phyloP scores from a whole-genome alignment of 1,140 invertebrate species.

The Drosophila simulans region DNA sequence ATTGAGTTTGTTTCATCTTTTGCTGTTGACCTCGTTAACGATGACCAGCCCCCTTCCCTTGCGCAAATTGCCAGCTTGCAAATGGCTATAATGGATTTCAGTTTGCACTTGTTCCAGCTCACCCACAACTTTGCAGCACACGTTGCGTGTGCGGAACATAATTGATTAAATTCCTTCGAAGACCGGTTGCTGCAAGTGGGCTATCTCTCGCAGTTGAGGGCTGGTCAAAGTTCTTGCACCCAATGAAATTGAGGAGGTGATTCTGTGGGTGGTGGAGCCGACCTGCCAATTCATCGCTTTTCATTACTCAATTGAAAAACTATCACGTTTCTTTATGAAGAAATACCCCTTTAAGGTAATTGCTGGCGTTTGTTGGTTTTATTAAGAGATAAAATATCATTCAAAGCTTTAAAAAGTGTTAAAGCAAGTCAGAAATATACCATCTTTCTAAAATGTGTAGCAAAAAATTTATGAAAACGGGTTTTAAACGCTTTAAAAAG shows the following conservation, averaged over 20 bases:
- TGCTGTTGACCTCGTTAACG: conserved; percentile 42
- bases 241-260: conserved; percentile 21
- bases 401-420: background rate
- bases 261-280: background rate
- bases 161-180: conserved; percentile 65
- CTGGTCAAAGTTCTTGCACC: conserved; percentile 14
- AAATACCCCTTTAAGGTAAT: background rate
- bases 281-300: background rate
- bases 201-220: conserved; percentile 14
- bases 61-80: conserved; percentile 50
- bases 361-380: too few relatives aligned
- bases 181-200: background rate
- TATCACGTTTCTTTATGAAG: background rate
- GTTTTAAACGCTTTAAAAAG: too few relatives aligned
- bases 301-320: background rate
- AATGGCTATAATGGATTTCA: conserved; percentile 25
- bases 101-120: conserved; percentile 11
- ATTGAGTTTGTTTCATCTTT: conserved; percentile 75
- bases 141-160: conserved; percentile 58
- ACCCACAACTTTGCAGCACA: conserved; percentile 12
- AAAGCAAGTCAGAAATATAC: too few relatives aligned
- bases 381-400: background rate
- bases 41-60: conserved; percentile 6
- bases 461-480: too few relatives aligned
- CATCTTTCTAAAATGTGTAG: background rate